Conservation (phyloP, 2,113 vertebrate genomes). For the Pomatorhinus ruficollis region DNA sequence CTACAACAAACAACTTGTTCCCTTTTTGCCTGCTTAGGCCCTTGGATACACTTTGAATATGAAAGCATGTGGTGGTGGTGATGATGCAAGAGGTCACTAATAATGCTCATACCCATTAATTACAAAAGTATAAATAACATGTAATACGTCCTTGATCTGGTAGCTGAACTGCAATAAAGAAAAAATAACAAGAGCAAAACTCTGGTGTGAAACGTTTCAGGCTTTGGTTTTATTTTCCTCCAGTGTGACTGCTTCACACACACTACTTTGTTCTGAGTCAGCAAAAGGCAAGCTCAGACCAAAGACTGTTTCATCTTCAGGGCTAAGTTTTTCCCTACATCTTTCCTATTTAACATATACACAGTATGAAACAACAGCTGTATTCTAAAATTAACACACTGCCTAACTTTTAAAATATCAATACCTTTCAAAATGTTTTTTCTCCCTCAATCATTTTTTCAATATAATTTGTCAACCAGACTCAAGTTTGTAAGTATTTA, state of each 20-base stretch:
- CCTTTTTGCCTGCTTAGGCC: neutral
- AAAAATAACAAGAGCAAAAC: neutral
- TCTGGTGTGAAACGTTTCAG: neutral
- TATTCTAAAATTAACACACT: neutral
- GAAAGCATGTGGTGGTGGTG: neutral
- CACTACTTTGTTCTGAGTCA: neutral
- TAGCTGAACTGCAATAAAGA: neutral
- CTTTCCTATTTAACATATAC: neutral
- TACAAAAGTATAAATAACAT: neutral
- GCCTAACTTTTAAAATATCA: neutral
- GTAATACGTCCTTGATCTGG: neutral
- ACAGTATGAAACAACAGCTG: neutral
- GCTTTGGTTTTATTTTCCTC: neutral
- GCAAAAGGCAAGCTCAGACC: neutral
- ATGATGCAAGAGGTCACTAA: conserved; percentile 19
- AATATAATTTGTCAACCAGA: neutral
- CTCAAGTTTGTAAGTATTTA: neutral
- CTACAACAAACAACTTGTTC: conserved; percentile 34
- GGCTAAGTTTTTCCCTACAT: neutral
- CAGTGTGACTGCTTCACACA: neutral
- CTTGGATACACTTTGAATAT: neutral
- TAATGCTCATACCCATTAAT: conserved; percentile 12
- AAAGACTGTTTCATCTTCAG: neutral
- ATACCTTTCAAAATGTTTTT: neutral
- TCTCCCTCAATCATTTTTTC: neutral